Conservation (phyloP, 2,888 invertebrate species). For the Digitonthophagus gazella region DNA sequence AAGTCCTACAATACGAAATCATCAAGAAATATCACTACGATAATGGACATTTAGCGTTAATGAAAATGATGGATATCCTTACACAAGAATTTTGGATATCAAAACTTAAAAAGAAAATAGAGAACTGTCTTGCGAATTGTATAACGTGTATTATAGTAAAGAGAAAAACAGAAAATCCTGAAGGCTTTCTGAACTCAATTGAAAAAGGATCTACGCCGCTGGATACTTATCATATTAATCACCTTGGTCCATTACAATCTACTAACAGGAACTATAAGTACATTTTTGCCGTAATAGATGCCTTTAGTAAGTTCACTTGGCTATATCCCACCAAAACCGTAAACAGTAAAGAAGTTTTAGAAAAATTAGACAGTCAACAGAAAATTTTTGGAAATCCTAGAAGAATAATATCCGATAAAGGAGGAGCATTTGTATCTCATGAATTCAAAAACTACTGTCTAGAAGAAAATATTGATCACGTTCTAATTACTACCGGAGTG, state of each 20-base stretch:
- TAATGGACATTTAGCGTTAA: neutral
- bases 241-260: constrained; percentile 39
- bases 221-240: constrained; percentile 40
- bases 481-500: constrained; percentile 21
- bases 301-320: constrained; percentile 28
- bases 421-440: constrained; percentile 28
- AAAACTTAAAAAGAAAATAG: neutral
- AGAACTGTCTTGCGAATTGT: constrained; percentile 21
- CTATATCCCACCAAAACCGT: constrained; percentile 21
- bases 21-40: neutral
- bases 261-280: constrained; percentile 39
- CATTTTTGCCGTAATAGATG: constrained; percentile 39
- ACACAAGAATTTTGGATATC: neutral
- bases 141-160: constrained; percentile 36
- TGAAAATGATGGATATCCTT: neutral
- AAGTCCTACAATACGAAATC: neutral
- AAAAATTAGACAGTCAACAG: constrained; percentile 23
- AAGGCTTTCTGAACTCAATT: constrained; percentile 36
- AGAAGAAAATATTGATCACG: constrained; percentile 23
- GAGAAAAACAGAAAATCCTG: constrained; percentile 37
- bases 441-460: constrained; percentile 24
- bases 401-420: constrained; percentile 28
- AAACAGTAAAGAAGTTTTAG: constrained; percentile 19
- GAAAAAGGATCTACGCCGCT: constrained; percentile 37
- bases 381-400: constrained; percentile 29